A percentile compares a stretch with the other conserved stretches of the same genome.
phyloP scores from a whole-genome alignment of 2,113 vertebrate genomes.

The Gavialis gangeticus region DNA sequence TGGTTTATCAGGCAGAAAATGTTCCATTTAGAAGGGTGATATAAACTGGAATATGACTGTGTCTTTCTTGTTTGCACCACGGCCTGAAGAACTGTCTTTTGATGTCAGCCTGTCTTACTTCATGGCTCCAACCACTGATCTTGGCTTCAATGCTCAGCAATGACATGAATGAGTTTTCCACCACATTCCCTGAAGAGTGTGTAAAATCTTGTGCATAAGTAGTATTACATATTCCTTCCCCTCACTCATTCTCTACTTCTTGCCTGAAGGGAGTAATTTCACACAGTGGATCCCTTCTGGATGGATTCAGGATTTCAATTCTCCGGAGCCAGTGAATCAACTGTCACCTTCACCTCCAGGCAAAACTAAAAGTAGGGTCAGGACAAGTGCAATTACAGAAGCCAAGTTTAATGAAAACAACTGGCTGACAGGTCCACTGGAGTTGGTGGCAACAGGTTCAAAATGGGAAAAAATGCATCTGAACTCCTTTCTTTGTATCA shows the following conservation, averaged over 20 bases:
- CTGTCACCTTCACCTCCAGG: not conserved
- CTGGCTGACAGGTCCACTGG: not conserved
- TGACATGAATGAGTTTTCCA: not conserved
- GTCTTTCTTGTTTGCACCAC: not conserved
- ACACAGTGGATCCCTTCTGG: not conserved
- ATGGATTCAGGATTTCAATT: not conserved
- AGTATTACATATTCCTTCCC: not conserved
- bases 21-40: fast-evolving
- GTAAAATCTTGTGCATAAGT: not conserved
- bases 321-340: constrained; percentile 21
- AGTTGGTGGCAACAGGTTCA: constrained; percentile 3
- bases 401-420: constrained; percentile 34
- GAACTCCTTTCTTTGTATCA: constrained; percentile 44
- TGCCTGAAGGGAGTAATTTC: not conserved
- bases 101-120: not conserved
- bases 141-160: not conserved
- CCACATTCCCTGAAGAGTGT: not conserved
- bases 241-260: not conserved
- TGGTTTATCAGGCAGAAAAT: not conserved
- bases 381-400: not conserved
- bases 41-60: not conserved
- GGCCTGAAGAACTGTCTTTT: not conserved
- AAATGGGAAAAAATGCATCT: not conserved
- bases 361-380: not conserved
- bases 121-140: not conserved